Conservation (phyloP, 2,797 vertebrate species). For the Acomys russatus region DNA sequence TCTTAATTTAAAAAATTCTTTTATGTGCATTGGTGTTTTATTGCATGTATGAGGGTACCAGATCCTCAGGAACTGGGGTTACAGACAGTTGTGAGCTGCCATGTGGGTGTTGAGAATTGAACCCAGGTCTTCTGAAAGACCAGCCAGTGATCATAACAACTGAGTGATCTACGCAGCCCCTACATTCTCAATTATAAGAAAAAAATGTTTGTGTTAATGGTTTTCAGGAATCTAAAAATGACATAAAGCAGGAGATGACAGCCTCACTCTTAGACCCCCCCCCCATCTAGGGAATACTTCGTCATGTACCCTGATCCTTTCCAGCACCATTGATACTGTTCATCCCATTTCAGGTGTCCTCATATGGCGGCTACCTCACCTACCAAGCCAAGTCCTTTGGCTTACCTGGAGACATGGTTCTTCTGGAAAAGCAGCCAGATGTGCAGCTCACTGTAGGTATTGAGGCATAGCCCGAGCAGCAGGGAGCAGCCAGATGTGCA, state of each 20-base stretch:
- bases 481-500: constrained; percentile 88
- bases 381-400: constrained; percentile 97
- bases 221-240: neutral
- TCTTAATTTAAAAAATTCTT: neutral
- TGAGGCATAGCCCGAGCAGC: neutral
- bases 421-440: constrained; percentile 92
- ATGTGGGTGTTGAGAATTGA: neutral
- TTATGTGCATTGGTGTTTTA: neutral
- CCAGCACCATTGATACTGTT: neutral
- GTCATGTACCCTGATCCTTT: neutral
- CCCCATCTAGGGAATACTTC: too few species aligned
- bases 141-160: neutral
- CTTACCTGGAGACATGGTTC: constrained; percentile 95
- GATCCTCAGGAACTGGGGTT: neutral
- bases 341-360: constrained; percentile 92
- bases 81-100: neutral
- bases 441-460: constrained; percentile 92
- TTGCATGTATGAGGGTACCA: neutral
- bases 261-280: too few species aligned
- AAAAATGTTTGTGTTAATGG: neutral
- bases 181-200: neutral
- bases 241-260: neutral
- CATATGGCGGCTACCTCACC: constrained; percentile 95
- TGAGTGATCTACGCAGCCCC: neutral
- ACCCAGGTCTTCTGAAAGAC: neutral